phyloP scores from a whole-genome alignment of 2,888 invertebrate genomes.

The Tetragonisca angustula region DNA sequence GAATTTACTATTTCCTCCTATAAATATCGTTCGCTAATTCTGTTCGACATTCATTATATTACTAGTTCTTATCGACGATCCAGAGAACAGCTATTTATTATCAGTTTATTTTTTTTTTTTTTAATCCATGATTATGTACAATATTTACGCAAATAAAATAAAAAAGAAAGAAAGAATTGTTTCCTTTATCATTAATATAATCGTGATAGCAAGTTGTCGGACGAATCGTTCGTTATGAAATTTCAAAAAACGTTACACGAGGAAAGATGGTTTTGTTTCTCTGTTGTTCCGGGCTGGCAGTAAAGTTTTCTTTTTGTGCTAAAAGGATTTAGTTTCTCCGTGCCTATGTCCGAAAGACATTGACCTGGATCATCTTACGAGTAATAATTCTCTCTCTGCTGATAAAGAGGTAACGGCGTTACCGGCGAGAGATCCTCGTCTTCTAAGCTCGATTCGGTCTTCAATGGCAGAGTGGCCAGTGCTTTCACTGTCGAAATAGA shows the following conservation, averaged over 20 bases:
- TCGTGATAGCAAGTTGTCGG: constrained; percentile 4
- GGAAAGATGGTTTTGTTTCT: constrained; percentile 34
- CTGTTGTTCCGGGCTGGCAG: constrained; percentile 62
- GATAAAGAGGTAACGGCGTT: constrained; percentile 92
- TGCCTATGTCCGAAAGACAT: background rate
- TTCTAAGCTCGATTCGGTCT: constrained; percentile 86
- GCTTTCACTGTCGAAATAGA: constrained; percentile 88
- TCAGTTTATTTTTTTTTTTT: constrained; percentile 28
- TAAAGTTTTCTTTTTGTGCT: constrained; percentile 51
- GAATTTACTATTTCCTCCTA: constrained; percentile 37
- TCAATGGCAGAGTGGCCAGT: constrained; percentile 89
- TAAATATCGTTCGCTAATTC: constrained; percentile 26
- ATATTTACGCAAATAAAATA: constrained; percentile 44
- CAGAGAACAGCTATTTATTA: constrained; percentile 54
- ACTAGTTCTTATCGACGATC: constrained; percentile 32
- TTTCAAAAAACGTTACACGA: constrained; percentile 18
- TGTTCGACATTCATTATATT: constrained; percentile 34
- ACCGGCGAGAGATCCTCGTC: constrained; percentile 91
- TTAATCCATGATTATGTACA: constrained; percentile 65
- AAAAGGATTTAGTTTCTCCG: constrained; percentile 25
- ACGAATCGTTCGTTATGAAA: background rate
- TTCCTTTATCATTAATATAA: constrained; percentile 24
- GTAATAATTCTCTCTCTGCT: constrained; percentile 94
- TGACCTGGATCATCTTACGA: constrained; percentile 73
- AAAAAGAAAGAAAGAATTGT: constrained; percentile 23